A percentile compares a stretch with the other conserved stretches of the same genome.
phyloP scores from a whole-genome alignment of 2,113 vertebrate species.

The Sturnus vulgaris region DNA sequence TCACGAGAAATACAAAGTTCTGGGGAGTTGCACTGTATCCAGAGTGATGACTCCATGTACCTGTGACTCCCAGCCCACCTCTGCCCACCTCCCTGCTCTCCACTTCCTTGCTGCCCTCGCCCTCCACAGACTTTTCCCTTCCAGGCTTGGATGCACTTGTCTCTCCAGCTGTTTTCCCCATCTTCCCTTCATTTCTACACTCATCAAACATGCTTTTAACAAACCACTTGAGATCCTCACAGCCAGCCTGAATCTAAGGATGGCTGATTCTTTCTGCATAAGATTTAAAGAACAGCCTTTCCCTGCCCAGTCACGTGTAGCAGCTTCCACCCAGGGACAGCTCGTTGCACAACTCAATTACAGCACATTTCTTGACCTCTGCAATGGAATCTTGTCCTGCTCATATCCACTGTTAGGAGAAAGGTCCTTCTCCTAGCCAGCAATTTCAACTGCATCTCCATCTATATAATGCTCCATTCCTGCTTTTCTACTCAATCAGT shows the following conservation, averaged over 20 bases:
- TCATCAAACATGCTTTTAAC: constrained; percentile 10
- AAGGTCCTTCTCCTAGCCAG: background rate
- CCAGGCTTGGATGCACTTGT: background rate
- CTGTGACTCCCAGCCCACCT: background rate
- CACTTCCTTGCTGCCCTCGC: rapidly evolving
- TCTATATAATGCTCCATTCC: background rate
- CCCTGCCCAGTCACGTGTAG: background rate
- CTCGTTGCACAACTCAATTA: background rate
- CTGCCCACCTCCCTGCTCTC: background rate
- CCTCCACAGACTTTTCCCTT: background rate
- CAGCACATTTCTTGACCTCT: background rate
- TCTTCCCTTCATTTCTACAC: background rate
- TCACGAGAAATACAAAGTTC: background rate
- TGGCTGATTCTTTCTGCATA: background rate
- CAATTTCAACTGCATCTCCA: background rate
- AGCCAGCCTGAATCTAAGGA: background rate
- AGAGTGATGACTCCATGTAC: rapidly evolving
- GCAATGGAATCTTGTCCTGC: background rate
- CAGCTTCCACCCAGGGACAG: background rate
- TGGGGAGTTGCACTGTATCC: background rate
- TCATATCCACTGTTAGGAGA: background rate
- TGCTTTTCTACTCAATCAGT: background rate
- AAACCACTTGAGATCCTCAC: constrained; percentile 19
- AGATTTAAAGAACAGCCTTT: constrained; percentile 5
- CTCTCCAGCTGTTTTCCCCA: background rate